Base-by-base conservation (phyloP, 2,888 invertebrate species). In the Flexamia atlantica region DNA sequence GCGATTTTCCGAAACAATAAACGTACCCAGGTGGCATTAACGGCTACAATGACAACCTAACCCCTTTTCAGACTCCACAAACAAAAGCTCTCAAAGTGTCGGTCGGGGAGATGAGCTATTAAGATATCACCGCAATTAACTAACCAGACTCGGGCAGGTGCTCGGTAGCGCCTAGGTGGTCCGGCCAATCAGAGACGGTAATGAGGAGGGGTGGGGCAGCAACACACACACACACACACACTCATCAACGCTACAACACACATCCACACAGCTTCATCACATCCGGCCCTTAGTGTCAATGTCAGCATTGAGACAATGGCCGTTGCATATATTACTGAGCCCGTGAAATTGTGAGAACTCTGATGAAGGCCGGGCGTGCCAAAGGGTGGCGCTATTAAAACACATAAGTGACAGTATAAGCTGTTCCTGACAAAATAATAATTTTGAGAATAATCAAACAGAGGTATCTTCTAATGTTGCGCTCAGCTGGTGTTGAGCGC, bases 51-150 rank as follows among this genome's bases (percentile, higher is more conserved):
- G 36, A 9, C 36, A 9, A 36, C 36, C 36, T 7, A 17, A 60
- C 20, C 64, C 64, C 64, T 64, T 28, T 40, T 36, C 36, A 36
- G 5, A 7, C 46, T 9, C 17, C 68, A 72, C 12, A 79, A 79
- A 79, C 79, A 57, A 32, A 57, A 28, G 28, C 50, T 57, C 79
- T 50, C 32, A 28, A 36, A 79, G 79, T 79, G 79, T 79, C 76
- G 17, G 76, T 1, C 68, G 1, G 76, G 2, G 28, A 76, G 79
- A 76, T 76, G 74, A 76, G 74, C 74, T 76, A 76, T 76, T 76
- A 76, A 79, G 79, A 79, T 79, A 79, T 79, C 79, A 57, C 1
- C 17, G 28, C 79, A 79, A 79, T 79, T 79, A 79, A 53, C 57
- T 36, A 32, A 50, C n/a, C 57, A 32, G 57, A 10, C 50, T 25